Conservation (phyloP, 2,113 vertebrate species). For the Grammomys surdaster region DNA sequence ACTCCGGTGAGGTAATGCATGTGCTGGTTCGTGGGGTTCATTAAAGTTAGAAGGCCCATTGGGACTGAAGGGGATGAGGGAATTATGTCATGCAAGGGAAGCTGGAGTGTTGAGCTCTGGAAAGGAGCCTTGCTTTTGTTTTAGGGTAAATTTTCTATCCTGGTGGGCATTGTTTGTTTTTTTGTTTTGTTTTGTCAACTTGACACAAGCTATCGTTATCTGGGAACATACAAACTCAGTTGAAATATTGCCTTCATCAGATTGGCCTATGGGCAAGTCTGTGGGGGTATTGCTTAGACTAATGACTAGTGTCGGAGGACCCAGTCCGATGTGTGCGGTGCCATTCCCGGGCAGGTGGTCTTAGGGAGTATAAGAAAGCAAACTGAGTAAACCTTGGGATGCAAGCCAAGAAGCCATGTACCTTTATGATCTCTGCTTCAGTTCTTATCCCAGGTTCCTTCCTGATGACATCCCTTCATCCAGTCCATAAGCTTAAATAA, state of each 20-base stretch:
- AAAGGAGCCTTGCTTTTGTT: constrained; percentile 19
- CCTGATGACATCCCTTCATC: background rate
- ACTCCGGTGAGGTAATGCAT: constrained; percentile 70
- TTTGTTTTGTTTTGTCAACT: background rate
- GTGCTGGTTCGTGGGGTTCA: constrained; percentile 41
- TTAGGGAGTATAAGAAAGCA: background rate
- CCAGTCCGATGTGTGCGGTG: background rate
- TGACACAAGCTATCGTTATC: background rate
- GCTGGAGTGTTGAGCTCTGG: background rate
- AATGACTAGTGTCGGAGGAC: background rate
- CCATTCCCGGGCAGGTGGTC: background rate
- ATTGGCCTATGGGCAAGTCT: background rate
- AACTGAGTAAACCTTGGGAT: background rate
- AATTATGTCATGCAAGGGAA: background rate
- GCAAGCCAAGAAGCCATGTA: background rate
- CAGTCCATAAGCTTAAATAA: background rate
- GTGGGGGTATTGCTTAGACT: no score
- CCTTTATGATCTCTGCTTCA: background rate
- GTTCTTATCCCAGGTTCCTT: background rate
- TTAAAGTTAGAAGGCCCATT: constrained; percentile 65
- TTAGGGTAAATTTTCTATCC: background rate
- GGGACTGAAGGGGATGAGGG: constrained; percentile 45
- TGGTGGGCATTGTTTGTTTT: background rate
- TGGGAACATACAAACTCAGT: background rate
- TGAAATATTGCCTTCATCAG: background rate